A percentile compares a stretch with the other conserved stretches of the same genome.
phyloP scores from a whole-genome alignment of 2,797 vertebrate genomes.

The Streptopelia turtur region DNA sequence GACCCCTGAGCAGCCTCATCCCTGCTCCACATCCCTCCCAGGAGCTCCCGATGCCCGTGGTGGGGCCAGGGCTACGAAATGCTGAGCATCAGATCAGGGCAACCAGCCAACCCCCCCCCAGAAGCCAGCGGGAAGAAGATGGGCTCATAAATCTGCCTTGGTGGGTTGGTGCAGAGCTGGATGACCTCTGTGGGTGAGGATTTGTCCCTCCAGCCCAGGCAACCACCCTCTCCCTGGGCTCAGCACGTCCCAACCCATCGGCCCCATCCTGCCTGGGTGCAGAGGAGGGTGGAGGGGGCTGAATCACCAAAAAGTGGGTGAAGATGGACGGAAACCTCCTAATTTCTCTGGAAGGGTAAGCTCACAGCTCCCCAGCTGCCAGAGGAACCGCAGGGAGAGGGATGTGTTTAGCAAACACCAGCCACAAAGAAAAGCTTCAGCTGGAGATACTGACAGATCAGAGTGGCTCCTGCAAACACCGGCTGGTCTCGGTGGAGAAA shows the following conservation, averaged over 20 bases:
- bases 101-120: not conserved
- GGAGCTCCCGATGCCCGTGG: not conserved
- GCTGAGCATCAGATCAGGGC: not conserved
- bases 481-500: not conserved
- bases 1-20: not conserved
- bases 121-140: not conserved
- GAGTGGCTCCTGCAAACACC: not conserved
- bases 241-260: rapidly evolving
- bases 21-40: not conserved
- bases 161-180: not conserved
- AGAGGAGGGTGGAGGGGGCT: not conserved
- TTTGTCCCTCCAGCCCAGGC: not conserved
- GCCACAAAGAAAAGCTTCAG: not conserved
- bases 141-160: not conserved
- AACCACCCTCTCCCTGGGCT: not conserved
- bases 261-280: not conserved
- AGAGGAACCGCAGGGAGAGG: not conserved
- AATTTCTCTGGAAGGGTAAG: not conserved
- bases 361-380: not conserved
- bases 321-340: not conserved
- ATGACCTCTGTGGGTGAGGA: not conserved
- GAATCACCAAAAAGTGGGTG: rapidly evolving
- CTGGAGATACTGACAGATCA: not conserved
- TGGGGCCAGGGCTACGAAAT: rapidly evolving
- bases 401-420: not conserved